Evolutionary conservation across 2,113 vertebrate genomes (phyloP).

Genomic region (Nyctibius bracteatus): DNA sequence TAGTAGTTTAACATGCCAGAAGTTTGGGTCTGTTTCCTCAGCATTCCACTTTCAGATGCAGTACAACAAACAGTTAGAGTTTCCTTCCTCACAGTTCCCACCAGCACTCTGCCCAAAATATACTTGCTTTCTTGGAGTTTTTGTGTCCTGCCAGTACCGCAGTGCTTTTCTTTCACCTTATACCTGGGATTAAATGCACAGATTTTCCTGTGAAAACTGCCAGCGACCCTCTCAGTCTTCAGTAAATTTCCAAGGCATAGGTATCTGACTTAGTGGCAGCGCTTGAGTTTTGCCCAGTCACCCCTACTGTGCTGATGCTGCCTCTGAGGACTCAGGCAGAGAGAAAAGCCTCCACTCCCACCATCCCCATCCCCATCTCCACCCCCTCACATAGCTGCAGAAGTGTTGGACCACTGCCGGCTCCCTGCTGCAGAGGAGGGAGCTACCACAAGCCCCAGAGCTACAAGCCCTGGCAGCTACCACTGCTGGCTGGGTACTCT

Average conservation of each 20-base stretch:
- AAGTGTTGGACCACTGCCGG: neutral
- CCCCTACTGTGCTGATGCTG: neutral
- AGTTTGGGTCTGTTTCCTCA: neutral
- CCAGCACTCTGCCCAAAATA: neutral
- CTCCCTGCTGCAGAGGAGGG: neutral
- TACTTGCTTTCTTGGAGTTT: neutral
- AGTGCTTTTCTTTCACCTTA: neutral
- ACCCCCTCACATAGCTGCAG: accelerated
- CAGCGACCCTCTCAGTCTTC: neutral
- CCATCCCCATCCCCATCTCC: no score
- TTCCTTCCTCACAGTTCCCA: neutral
- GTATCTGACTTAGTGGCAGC: accelerated
- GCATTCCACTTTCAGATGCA: neutral
- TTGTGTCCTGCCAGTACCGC: neutral
- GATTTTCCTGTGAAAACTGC: neutral
- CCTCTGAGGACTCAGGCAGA: neutral
- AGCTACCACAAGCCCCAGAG: no score
- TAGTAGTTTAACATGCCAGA: neutral
- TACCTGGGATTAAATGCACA: neutral
- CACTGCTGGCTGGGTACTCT: neutral
- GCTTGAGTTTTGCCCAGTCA: neutral
- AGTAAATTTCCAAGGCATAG: neutral
- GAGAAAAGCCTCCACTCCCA: neutral
- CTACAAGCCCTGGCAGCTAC: neutral
- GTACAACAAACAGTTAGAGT: neutral